Evolutionary conservation across 2,888 invertebrate species (phyloP), one percentile per base, ranked within the genome.

Genomic region (Xylota segnis): DNA sequence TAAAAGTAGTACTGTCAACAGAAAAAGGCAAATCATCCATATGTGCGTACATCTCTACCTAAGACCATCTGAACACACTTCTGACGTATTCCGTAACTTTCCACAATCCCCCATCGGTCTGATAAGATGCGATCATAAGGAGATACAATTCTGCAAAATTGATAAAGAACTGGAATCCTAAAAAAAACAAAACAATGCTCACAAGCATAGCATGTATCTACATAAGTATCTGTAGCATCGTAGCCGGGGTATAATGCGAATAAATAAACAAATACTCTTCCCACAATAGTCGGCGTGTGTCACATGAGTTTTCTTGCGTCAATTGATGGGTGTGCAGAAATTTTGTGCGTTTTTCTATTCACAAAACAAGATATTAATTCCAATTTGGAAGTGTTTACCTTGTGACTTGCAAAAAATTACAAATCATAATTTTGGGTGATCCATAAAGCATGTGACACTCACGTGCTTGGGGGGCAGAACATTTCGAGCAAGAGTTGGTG

Each of bases 261-360:
- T 59, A 59, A 18, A 40, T 59, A 40, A 10, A 23, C 40, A 40
- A 59, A 59, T 40, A 9, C 2, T 18, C 12, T 18, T 40, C 59
- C 37, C 59, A 59, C 40, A 59, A 59, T 23, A 59, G 23, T 23
- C 40, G 40, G 59, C 23, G 59, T n/a, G 0, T 59, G 59, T 59
- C 59, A 59, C 59, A 59, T 59, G 59, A 59, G 40, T 59, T 37
- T 59, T 59, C 59, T 40, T 59, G 40, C 59, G 59, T 59, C 59
- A 59, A 59, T 59, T 59, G 59, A 1, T 14, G 59, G 10, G 40
- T 18, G 18, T 59, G 58, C 58, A 58, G 37, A 10, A 40, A 6
- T 16, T 32, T 34, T 34, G 1, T 23, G 23, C 2, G 34, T 56
- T 16, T 32, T 16, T 56, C 9, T 56, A 34, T 34, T 10, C 23